Evolutionary conservation across 1,140 invertebrate species (phyloP), one percentile per base, ranked within the genome.

Genomic region (Bombus breviceps): DNA sequence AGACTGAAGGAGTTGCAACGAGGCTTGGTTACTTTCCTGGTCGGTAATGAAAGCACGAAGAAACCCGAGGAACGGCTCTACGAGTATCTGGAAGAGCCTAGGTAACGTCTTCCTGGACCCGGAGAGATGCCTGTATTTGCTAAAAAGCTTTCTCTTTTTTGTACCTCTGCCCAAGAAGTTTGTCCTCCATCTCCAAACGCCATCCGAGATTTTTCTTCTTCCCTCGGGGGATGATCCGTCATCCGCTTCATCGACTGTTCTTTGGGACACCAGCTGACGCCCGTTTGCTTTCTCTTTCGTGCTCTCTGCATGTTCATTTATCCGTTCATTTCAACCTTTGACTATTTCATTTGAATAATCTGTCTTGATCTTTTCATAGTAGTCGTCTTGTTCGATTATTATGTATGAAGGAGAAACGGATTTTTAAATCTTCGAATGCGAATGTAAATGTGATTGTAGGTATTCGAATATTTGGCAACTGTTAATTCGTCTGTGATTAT

Each of bases 1-100:
- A 94, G 93, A 91, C 90, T 93, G 85, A 92, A 92, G 91, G 93
- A 92, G 85, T 91, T 93, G 64, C 92, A 92, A 75, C 91, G 88
- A 75, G 91, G 91, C 80, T 81, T 92, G 90, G 91, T 93, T 90
- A 92, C 92, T 87, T 92, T 92, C 80, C 84, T 93, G 88, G 90
- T 91, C 73, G 87, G 86, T 91, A 93, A 93, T 88, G 87, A 93
- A 90, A 93, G 86, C 91, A 91, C 88, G 71, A 77, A 88, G 85
- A 92, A 89, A 86, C 81, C 89, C 57, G 89, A 92, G 72, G 92
- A 84, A 89, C 91, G 88, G 74, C 89, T 93, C 66, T 92, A 92
- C 90, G 88, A 93, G 85, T 92, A 87, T 80, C 80, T 89, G 84
- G 90, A 91, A 78, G 88, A 79, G 76, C 86, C 89, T 93, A 93